Evolutionary conservation across 2,888 invertebrate species (phyloP), one percentile per base, ranked within the genome.

Genomic region (Leptinotarsa haldemani): DNA sequence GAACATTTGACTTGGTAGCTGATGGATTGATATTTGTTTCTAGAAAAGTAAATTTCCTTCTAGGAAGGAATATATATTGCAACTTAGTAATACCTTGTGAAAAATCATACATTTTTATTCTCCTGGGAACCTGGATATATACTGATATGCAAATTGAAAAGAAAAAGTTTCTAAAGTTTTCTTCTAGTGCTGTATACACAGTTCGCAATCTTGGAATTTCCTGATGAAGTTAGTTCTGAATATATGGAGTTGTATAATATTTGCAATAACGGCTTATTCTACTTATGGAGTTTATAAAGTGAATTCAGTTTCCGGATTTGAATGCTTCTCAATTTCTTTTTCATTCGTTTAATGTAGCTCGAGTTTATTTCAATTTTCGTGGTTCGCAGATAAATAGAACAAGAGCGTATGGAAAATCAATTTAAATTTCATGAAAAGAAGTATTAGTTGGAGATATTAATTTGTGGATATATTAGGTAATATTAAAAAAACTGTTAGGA

Each of bases 121-220:
- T 69, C 40, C 20, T 52, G 70, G 73, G 65, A 30, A 75, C 52
- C 73, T 73, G 75, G 61, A 71, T 67, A 71, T 70, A 71, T 66
- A 71, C 75, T 69, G 75, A 76, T 76, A 76, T 76, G 75, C 75
- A 76, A 73, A 76, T 76, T 52, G 71, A 46, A 65, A 75, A 73
- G 73, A 73, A 73, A 73, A 76, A 56, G 70, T 71, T 68, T 61
- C 46, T 20, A 12, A 74, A 74, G 22, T 70, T 74, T 73, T 64
- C 69, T 30, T 63, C 61, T n/a, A 47, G 25, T 50, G 46, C 65
- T 61, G 58, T 66, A 58, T 65, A 70, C 66, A 70, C 64, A 70
- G 58, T 66, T 71, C 53, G 74, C 72, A 65, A 69, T 67, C 72
- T 58, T 67, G 70, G 66, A 68, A 71, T 69, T 66, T 66, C 71